A percentile compares a stretch with the other conserved stretches of the same genome.
phyloP scores from a whole-genome alignment of 2,888 invertebrate genomes.

The Trachelus tabidus region DNA sequence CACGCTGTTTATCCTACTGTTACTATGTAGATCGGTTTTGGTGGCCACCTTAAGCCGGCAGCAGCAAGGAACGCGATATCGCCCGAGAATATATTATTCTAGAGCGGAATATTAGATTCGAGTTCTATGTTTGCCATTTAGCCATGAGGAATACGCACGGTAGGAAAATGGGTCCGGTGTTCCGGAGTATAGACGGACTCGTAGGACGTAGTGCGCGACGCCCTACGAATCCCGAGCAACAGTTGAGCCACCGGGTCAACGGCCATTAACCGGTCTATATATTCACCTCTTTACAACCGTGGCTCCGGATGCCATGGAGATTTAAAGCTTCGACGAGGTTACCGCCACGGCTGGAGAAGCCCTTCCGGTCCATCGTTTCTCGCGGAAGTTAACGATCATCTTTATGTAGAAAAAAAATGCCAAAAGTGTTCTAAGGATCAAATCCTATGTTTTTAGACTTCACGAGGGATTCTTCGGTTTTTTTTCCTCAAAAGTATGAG shows the following conservation, averaged over 20 bases:
- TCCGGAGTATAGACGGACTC: neutral
- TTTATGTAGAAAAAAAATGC: too few relatives aligned
- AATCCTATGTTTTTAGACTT: too few relatives aligned
- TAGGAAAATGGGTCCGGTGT: neutral
- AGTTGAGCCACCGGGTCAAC: slow-evolving; percentile 54
- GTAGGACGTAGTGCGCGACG: neutral
- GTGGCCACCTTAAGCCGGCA: neutral
- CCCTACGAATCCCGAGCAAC: slow-evolving; percentile 38
- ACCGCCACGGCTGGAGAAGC: neutral
- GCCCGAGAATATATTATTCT: neutral
- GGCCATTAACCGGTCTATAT: slow-evolving; percentile 28
- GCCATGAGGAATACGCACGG: neutral
- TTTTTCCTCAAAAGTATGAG: too few relatives aligned
- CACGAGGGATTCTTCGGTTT: too few relatives aligned
- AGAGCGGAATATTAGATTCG: neutral
- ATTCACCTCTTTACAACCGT: neutral
- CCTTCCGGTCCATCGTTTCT: neutral
- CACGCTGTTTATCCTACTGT: neutral
- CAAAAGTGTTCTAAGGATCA: too few relatives aligned
- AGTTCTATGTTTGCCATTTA: neutral
- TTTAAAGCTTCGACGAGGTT: neutral
- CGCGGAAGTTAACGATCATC: neutral
- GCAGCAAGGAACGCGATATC: neutral
- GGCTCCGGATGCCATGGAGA: neutral
- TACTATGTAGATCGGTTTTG: neutral